Conservation (phyloP, 2,797 vertebrate genomes). For the Myotis pilosus region DNA sequence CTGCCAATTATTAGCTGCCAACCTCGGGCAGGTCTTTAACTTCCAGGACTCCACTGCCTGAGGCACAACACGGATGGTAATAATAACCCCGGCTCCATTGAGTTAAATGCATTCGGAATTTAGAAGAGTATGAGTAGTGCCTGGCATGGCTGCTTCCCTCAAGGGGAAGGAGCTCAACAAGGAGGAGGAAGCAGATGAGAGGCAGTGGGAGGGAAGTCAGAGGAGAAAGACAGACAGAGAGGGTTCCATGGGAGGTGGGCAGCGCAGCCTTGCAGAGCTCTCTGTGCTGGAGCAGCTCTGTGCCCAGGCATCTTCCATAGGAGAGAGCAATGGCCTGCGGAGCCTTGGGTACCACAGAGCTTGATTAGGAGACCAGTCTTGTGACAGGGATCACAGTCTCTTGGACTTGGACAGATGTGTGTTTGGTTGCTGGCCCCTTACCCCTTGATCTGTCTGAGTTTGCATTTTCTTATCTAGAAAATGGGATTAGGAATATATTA, state of each 20-base stretch:
- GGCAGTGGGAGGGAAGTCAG: neutral
- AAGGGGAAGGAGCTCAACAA: neutral
- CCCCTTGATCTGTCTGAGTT: neutral
- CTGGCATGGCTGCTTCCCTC: neutral
- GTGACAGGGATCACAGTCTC: too few relatives aligned
- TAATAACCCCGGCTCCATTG: rapidly evolving
- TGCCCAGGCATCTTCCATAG: neutral
- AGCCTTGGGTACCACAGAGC: neutral
- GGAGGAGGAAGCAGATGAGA: neutral
- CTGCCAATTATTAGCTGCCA: neutral
- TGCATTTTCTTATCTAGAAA: neutral
- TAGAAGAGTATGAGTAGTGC: neutral
- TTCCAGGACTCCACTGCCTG: neutral
- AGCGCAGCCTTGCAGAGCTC: rapidly evolving
- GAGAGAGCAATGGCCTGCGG: rapidly evolving
- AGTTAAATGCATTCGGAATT: neutral
- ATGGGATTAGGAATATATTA: neutral
- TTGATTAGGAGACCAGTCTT: rapidly evolving
- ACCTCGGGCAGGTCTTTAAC: neutral
- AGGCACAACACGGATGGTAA: too few relatives aligned
- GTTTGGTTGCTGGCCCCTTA: neutral
- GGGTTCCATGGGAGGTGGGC: neutral
- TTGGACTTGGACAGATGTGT: neutral
- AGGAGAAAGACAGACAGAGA: neutral
- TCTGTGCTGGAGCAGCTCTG: neutral